Conservation (phyloP, 2,888 invertebrate genomes). For the Campoplex nolae region DNA sequence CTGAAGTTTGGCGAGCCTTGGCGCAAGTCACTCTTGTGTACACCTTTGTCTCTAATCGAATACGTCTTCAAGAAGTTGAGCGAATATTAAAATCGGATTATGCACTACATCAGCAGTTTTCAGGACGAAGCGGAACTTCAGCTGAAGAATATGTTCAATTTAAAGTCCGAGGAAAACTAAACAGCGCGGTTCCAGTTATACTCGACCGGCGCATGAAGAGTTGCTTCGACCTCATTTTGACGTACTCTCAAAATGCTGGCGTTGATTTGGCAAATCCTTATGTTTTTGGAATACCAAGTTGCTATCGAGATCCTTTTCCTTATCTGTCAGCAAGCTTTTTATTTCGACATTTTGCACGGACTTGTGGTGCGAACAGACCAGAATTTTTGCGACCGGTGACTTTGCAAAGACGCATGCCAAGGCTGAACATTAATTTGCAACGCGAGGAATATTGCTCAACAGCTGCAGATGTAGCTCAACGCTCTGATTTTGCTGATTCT, state of each 20-base stretch:
- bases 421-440: background rate
- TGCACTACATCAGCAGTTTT: background rate
- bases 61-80: background rate
- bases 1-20: conserved; percentile 1
- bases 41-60: conserved; percentile 1
- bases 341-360: background rate
- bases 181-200: background rate
- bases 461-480: background rate
- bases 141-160: background rate
- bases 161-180: background rate
- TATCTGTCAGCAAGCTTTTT: background rate
- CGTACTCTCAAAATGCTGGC: background rate
- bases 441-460: background rate
- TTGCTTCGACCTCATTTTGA: background rate
- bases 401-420: background rate
- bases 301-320: background rate
- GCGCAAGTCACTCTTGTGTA: conserved; percentile 1
- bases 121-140: background rate
- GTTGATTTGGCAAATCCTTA: background rate
- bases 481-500: background rate
- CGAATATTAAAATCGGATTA: background rate
- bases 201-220: background rate
- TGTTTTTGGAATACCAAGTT: background rate
- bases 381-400: background rate
- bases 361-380: background rate